Conservation (phyloP, 2,797 vertebrate genomes). For the Hylomyscus alleni region DNA sequence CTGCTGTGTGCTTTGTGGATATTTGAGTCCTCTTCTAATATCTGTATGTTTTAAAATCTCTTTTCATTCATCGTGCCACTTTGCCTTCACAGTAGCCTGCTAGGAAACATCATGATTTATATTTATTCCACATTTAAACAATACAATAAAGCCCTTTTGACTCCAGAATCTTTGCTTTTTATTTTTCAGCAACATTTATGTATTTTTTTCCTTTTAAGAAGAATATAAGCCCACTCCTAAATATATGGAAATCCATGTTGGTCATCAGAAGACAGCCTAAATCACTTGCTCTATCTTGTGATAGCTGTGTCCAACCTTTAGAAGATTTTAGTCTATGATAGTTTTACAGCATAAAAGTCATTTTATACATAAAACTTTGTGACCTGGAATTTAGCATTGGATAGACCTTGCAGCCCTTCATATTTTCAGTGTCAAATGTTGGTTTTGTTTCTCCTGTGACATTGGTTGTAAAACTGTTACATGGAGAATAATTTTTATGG, state of each 20-base stretch:
- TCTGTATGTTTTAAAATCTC: background rate
- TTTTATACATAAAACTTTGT: constrained; percentile 29
- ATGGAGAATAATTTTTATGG: constrained; percentile 20
- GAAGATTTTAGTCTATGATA: constrained; percentile 1
- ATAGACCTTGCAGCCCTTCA: background rate
- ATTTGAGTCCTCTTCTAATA: background rate
- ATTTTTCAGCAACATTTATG: background rate
- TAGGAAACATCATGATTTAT: background rate
- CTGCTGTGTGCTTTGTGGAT: background rate
- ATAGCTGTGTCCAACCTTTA: constrained; percentile 40
- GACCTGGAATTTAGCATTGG: background rate
- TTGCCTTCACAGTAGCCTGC: background rate
- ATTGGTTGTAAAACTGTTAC: background rate
- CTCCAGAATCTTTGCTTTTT: background rate
- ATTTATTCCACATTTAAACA: background rate
- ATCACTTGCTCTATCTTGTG: background rate
- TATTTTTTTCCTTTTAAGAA: background rate
- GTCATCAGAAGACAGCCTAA: background rate
- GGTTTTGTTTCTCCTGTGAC: background rate
- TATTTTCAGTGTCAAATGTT: background rate
- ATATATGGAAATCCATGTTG: background rate
- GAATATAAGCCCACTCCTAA: background rate
- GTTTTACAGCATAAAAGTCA: background rate
- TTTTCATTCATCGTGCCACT: background rate
- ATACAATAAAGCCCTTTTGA: background rate